These are phyloP conservation scores for Hemiprocne comata DNA, from an alignment of 2,113 vertebrate genomes.

Conservation along the genomic window DNA sequence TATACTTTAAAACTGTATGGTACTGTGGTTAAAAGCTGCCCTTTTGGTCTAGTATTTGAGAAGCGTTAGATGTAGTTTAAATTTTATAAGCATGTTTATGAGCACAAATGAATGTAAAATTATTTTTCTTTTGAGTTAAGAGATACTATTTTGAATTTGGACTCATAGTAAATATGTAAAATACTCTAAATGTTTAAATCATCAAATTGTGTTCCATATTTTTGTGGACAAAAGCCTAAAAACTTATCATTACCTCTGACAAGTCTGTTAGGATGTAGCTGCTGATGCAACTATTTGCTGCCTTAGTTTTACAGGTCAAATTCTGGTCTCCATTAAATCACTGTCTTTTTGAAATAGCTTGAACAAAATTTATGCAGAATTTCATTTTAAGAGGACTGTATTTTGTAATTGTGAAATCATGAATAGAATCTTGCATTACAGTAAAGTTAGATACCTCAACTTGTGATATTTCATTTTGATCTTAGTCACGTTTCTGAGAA, in stretches of 20 bases:
- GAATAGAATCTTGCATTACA: not conserved
- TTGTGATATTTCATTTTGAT: not conserved
- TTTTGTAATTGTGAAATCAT: not conserved
- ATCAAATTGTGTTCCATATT: not conserved
- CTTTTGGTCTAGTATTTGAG: not conserved
- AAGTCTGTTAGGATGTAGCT: not conserved
- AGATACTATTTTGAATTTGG: not conserved
- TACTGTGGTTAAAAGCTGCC: not conserved
- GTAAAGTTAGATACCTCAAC: not conserved
- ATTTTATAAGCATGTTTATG: not conserved
- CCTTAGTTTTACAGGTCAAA: not conserved
- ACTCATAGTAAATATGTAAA: not conserved
- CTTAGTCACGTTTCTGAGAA: not conserved
- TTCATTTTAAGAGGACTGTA: not conserved
- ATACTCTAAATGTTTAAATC: not conserved
- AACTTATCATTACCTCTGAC: not conserved
- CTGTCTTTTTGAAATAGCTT: not conserved
- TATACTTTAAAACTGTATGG: not conserved
- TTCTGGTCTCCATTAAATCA: not conserved
- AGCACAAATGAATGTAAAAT: not conserved
- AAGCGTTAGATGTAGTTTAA: not conserved
- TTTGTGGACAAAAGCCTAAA: not conserved
- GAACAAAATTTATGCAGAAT: not conserved
- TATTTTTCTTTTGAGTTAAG: not conserved
- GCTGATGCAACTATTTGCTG: not conserved